A percentile compares a stretch with the other conserved stretches of the same genome.
phyloP scores from a whole-genome alignment of 2,113 vertebrate species.

The Polypterus bichir region DNA sequence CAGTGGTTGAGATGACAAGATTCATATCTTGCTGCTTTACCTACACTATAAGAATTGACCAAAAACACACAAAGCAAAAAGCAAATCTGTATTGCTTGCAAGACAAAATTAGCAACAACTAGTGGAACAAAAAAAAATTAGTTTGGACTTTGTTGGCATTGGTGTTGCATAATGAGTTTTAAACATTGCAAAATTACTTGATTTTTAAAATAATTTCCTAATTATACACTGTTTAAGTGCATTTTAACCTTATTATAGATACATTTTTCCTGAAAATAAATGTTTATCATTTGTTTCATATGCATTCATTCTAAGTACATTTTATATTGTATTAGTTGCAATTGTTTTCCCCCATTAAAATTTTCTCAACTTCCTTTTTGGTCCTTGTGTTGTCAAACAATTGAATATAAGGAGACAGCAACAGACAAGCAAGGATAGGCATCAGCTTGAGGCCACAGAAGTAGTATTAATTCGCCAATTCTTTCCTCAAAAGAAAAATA shows the following conservation, averaged over 20 bases:
- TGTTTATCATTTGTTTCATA: conserved; percentile 38
- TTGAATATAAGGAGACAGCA: conserved; percentile 59
- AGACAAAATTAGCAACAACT: no score
- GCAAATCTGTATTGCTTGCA: no score
- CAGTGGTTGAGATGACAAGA: no score
- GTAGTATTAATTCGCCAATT: conserved; percentile 44
- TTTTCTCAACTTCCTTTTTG: conserved; percentile 40
- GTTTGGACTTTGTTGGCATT: no score
- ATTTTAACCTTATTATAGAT: conserved; percentile 28
- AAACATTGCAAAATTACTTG: no score
- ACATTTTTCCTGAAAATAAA: conserved; percentile 25
- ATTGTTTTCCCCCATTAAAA: conserved; percentile 19
- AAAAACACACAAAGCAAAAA: no score
- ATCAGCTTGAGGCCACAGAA: conserved; percentile 68
- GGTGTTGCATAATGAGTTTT: no score
- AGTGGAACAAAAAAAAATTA: no score
- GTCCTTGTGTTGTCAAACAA: conserved; percentile 44
- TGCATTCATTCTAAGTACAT: background rate
- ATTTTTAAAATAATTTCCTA: conserved; percentile 7
- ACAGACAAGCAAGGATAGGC: conserved; percentile 71
- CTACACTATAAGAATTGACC: no score
- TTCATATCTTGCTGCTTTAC: no score
- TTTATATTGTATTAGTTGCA: no score
- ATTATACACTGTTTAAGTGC: conserved; percentile 24
- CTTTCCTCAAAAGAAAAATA: conserved; percentile 48